Evolutionary conservation across 1,140 invertebrate species (phyloP).

Genomic region (Drosophila yakuba): DNA sequence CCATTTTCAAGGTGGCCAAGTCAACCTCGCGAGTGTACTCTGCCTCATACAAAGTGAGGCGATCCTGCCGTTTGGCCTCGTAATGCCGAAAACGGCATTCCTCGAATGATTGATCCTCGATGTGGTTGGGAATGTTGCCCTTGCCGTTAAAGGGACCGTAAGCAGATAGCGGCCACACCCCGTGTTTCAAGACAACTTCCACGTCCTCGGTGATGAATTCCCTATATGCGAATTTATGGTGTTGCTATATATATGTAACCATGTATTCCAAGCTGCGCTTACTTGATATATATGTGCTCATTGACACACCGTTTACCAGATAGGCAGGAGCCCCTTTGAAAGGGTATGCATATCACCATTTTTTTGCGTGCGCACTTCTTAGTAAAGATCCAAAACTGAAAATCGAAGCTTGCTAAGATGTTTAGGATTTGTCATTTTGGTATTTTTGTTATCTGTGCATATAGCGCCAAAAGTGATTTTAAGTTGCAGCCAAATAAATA

Average conservation of each 20-base stretch:
- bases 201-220: conserved; percentile 85
- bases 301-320: conserved; percentile 84
- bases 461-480: no score
- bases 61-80: conserved; percentile 85
- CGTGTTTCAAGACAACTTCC: conserved; percentile 86
- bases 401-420: no score
- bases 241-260: neutral
- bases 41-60: neutral
- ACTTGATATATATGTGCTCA: conserved; percentile 86
- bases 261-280: neutral
- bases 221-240: conserved; percentile 50
- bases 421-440: no score
- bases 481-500: no score
- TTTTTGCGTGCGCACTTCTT: neutral
- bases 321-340: neutral
- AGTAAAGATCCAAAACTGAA: no score
- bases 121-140: conserved; percentile 86
- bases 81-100: conserved; percentile 87
- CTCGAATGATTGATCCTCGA: conserved; percentile 87
- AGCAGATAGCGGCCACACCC: conserved; percentile 88
- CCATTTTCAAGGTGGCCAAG: neutral
- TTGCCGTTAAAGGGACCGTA: conserved; percentile 88
- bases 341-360: neutral
- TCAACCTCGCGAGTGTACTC: neutral
- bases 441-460: no score